Evolutionary conservation across 2,797 vertebrate genomes (phyloP).

Genomic region (Ctenopoma multispine): DNA sequence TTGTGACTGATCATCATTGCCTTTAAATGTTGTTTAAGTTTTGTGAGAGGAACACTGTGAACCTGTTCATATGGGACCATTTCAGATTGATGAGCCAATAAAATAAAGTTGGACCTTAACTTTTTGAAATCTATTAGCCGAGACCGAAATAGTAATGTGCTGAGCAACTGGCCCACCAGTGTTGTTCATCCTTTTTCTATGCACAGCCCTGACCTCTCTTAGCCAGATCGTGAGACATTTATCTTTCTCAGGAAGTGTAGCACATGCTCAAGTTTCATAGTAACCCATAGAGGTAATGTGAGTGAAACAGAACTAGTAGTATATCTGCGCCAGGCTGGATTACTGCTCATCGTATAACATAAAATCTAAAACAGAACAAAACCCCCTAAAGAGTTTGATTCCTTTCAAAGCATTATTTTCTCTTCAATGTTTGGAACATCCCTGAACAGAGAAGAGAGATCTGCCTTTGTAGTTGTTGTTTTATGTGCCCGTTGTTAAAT

Average conservation of each 20-base stretch:
- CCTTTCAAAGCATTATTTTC: neutral
- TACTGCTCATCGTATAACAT: conserved; percentile 13
- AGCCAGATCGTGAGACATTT: conserved; percentile 42
- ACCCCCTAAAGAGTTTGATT: conserved; percentile 11
- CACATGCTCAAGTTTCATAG: conserved; percentile 58
- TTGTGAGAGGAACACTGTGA: conserved; percentile 7
- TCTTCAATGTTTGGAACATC: conserved; percentile 12
- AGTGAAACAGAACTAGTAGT: conserved; percentile 34
- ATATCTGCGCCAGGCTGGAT: conserved; percentile 16
- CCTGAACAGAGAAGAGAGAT: conserved; percentile 5
- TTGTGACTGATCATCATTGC: neutral
- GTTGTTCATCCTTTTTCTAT: conserved; percentile 16
- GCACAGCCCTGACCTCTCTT: conserved; percentile 21
- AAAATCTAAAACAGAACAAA: conserved; percentile 33
- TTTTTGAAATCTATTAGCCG: conserved; percentile 41
- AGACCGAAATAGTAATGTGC: conserved; percentile 17
- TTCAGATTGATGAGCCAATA: conserved; percentile 5
- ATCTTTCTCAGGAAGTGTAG: conserved; percentile 46
- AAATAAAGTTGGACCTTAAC: conserved; percentile 20
- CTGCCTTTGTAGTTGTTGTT: conserved; percentile 14
- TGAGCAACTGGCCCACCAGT: neutral
- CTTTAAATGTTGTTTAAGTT: conserved; percentile 12
- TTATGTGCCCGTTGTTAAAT: conserved; percentile 20
- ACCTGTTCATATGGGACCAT: neutral
- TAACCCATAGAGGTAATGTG: conserved; percentile 27